Base-by-base conservation (phyloP, 2,797 vertebrate species). In the Chrosomus eos region DNA sequence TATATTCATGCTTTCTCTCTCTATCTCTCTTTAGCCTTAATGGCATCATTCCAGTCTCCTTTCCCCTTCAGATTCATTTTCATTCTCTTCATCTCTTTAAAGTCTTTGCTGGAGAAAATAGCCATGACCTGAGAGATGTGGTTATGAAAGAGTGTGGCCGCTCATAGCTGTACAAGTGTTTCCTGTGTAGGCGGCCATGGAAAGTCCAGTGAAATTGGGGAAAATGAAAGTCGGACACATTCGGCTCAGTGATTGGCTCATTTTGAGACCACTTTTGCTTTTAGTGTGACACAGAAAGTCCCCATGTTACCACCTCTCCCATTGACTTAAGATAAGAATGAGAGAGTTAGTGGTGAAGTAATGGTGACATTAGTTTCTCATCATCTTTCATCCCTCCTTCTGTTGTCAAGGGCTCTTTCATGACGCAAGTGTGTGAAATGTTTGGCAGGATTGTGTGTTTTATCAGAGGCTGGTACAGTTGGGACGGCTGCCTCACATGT, bases 381-480 rank as follows among this genome's bases (percentile, higher is more conserved):
- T 60, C 11, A 53, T 45, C 33, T 84, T 86, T 43, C 40, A 58
- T 66, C 64, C 13, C 51, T 75, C 68, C 67, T 53, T 64, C 40
- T 79, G 62, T 87, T 84, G 51, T 85, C 36, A 66, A 19, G 76
- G 55, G 62, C 51, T 68, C 80, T 85, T 86, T 87, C 64, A 85
- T 88, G 89, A 88, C 55, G 86, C 86, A 90, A 88, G 19, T 36
- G 26, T 36, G 66, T 81, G 89, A 86, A 88, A 90, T 72, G 81
- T 88, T 90, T 83, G 66, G 31, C 74, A 82, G 53, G 14, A 36
- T 16, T 16, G 64, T 67, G 64, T 55, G 31, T 81, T 86, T 86
- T 64, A 64, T 81, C 72, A 84, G 55, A 45, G 74, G 31, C 55
- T 64, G 67, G 81, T 74, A 66, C 51, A 7, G 28, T 66, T n/a